phyloP scores from a whole-genome alignment of 2,797 vertebrate genomes.

The Pygocentrus nattereri region DNA sequence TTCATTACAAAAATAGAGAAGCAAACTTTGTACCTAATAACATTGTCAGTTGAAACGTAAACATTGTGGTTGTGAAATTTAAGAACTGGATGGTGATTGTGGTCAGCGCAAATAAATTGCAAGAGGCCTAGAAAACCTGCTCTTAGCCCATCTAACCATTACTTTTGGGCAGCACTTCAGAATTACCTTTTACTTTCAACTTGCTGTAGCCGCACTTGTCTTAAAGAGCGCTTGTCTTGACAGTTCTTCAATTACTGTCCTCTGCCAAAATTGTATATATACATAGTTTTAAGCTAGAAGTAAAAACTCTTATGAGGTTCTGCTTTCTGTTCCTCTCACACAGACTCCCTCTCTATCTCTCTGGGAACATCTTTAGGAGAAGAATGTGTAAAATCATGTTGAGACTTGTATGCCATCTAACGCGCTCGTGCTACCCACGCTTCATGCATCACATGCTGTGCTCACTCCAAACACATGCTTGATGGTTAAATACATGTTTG shows the following conservation, averaged over 20 bases:
- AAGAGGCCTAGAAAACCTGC: background rate
- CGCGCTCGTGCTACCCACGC: background rate
- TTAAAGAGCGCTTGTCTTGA: background rate
- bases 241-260: background rate
- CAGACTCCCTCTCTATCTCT: conserved; percentile 31
- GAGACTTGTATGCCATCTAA: conserved; percentile 54
- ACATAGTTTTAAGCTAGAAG: no score
- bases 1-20: no score
- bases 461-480: conserved; percentile 13
- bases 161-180: background rate
- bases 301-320: background rate
- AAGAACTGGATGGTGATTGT: no score
- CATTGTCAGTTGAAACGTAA: no score
- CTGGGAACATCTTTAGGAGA: conserved; percentile 23
- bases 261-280: background rate
- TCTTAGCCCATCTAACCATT: background rate
- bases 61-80: no score
- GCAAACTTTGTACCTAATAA: no score
- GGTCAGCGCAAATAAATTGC: no score
- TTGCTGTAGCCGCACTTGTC: background rate
- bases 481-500: conserved; percentile 20
- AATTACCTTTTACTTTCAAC: background rate
- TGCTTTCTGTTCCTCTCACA: conserved; percentile 22
- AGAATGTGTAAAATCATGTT: conserved; percentile 66
- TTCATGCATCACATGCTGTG: background rate